A percentile compares a stretch with the other conserved stretches of the same genome.
phyloP scores from a whole-genome alignment of 2,113 vertebrate genomes.

The Actinemys pallida region DNA sequence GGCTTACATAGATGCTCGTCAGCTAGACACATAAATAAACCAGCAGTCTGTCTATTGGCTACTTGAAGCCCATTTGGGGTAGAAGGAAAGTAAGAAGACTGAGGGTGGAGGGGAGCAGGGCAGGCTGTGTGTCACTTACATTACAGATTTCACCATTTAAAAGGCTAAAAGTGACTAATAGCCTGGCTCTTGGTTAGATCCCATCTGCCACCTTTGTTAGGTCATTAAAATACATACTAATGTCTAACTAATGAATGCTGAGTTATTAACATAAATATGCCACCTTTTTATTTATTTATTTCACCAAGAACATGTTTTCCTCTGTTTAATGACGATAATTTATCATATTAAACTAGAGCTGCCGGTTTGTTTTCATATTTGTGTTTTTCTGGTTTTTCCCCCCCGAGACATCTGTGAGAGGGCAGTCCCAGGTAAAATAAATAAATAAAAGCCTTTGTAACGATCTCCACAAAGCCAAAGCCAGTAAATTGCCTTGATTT shows the following conservation, averaged over 20 bases:
- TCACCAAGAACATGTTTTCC: slow-evolving; percentile 44
- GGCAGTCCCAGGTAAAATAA: background rate
- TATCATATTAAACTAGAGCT: slow-evolving; percentile 60
- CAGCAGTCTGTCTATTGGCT: fast-evolving
- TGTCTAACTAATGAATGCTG: slow-evolving; percentile 44
- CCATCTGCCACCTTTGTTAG: slow-evolving; percentile 53
- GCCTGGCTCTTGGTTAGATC: slow-evolving; percentile 8
- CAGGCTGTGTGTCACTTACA: background rate
- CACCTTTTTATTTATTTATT: slow-evolving; percentile 65
- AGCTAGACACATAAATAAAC: fast-evolving
- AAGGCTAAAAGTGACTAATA: slow-evolving; percentile 27
- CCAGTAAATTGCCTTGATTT: background rate
- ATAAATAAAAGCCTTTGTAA: background rate
- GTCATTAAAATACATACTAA: slow-evolving; percentile 33
- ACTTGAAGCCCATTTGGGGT: background rate
- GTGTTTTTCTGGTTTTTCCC: background rate
- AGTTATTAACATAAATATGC: slow-evolving; percentile 49
- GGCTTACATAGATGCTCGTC: background rate
- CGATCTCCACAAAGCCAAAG: background rate
- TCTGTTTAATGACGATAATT: slow-evolving; percentile 62
- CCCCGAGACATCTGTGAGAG: background rate
- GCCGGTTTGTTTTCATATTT: slow-evolving; percentile 27
- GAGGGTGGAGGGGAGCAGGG: background rate
- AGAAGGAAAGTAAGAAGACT: background rate
- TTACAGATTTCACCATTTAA: fast-evolving